These are phyloP conservation scores for Drosophila obscura DNA, from an alignment of 1,140 invertebrate genomes.

Conservation along the genomic window DNA sequence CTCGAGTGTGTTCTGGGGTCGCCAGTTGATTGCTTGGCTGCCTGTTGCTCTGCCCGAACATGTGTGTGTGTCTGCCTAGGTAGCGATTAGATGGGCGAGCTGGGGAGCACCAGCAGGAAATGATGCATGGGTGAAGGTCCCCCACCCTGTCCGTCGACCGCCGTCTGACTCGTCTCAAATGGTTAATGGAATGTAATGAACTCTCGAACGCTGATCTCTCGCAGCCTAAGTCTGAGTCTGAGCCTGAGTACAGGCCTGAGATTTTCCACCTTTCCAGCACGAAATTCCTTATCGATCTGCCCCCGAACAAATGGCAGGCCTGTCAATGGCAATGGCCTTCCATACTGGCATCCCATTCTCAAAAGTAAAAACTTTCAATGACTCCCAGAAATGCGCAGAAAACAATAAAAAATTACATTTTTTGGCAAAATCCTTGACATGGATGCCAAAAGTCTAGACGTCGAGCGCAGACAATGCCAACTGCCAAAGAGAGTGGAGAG, in stretches of 20 bases:
- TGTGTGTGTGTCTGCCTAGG: constrained; percentile 40
- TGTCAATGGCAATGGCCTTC: background rate
- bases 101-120: constrained; percentile 22
- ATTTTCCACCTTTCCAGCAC: too few relatives aligned
- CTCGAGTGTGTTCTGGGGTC: constrained; percentile 27
- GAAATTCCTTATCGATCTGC: constrained; percentile 2
- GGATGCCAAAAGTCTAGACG: constrained; percentile 75
- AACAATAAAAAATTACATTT: constrained; percentile 71
- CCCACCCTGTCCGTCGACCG: background rate
- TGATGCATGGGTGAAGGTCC: constrained; percentile 24
- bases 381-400: constrained; percentile 44
- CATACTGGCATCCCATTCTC: background rate
- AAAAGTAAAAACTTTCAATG: constrained; percentile 29
- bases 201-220: constrained; percentile 26
- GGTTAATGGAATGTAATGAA: constrained; percentile 48
- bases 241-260: background rate
- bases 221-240: too few relatives aligned
- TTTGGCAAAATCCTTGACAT: constrained; percentile 62
- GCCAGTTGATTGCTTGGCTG: constrained; percentile 52
- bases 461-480: constrained; percentile 54
- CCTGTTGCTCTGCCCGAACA: constrained; percentile 12
- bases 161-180: constrained; percentile 24
- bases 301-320: too few relatives aligned
- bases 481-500: background rate
- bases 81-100: constrained; percentile 58